A percentile compares a stretch with the other conserved stretches of the same genome.
Evolutionary conservation across 2,797 vertebrate genomes (phyloP).

Genomic region (Loriculus beryllinus): DNA sequence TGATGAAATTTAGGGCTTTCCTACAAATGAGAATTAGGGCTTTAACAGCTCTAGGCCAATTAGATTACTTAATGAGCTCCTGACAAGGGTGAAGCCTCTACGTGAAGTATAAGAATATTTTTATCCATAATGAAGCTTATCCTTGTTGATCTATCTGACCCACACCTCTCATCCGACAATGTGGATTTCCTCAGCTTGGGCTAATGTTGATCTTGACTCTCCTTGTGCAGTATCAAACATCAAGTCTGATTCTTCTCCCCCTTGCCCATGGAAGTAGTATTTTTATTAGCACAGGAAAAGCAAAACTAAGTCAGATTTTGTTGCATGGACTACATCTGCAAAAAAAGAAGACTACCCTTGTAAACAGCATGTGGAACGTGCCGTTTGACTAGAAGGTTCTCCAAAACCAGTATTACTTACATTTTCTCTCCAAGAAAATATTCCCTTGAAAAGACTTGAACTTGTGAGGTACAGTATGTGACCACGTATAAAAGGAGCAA

Average conservation of each 20-base stretch:
- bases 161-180: not conserved
- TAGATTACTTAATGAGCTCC: not conserved
- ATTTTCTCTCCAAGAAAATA: not conserved
- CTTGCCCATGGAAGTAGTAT: not conserved
- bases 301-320: not conserved
- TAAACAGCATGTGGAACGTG: no score
- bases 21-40: not conserved
- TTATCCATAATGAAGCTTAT: not conserved
- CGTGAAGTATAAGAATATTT: not conserved
- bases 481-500: not conserved
- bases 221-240: not conserved
- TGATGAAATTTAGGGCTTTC: not conserved
- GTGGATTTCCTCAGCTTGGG: not conserved
- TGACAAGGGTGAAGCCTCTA: not conserved
- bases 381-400: not conserved
- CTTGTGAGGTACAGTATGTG: not conserved
- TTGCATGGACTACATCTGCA: not conserved
- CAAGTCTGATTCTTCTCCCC: not conserved
- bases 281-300: not conserved
- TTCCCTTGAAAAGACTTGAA: not conserved
- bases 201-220: not conserved
- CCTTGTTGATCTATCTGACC: not conserved
- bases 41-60: not conserved
- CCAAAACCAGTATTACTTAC: not conserved
- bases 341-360: not conserved